Base-by-base conservation (phyloP, 2,888 invertebrate species). In the Caenorhabditis sp. region DNA sequence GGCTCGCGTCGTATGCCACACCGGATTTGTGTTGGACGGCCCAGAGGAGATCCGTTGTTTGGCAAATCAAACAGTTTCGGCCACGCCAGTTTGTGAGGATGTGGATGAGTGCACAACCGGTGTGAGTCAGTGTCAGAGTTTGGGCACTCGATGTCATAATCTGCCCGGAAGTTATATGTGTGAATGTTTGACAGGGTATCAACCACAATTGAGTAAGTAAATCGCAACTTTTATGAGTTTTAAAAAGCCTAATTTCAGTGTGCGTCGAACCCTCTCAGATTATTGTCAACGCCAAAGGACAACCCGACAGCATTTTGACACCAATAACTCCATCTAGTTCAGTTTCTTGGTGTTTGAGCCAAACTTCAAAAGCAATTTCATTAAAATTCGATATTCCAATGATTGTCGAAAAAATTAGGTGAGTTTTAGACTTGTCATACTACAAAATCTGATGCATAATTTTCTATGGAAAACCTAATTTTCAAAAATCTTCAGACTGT, bases 151-250 rank as follows among this genome's bases (percentile, higher is more conserved):
- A 17, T 88, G 88, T 68, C 67, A 72, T 7, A 88, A 88, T 64
- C 57, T 83, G 20, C 78, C 82, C 7, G 88, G 88, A 14, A 87
- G 87, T 14, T 88, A 87, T 64, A 61, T 63, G 49, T 88, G 88
- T 57, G 70, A 82, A 14, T 88, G 88, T 62, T 70, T 83, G 43
- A 54, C 70, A 20, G 88, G 88, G 23, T 88, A 81, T 68, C 77
- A 81, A 54, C 81, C 87, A 1, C 85, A 87, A 71, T 60, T 86
- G 36, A 74, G 87, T 87, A 26, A 75, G 77, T 59, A 27, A n/a
- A 4, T 27, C n/a, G n/a, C 52, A 17, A 17, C 17, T 43, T 26
- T 31, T 23, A 17, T 38, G 58, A 4, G 8, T 49, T 31, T 8
- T 38, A 43, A 27, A 8, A 21, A 23, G n/a, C 23, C 8, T 8